These are phyloP conservation scores for Blastomussa wellsi DNA, from an alignment of 92 coral and sea anemone genomes.

Conservation along the genomic window DNA sequence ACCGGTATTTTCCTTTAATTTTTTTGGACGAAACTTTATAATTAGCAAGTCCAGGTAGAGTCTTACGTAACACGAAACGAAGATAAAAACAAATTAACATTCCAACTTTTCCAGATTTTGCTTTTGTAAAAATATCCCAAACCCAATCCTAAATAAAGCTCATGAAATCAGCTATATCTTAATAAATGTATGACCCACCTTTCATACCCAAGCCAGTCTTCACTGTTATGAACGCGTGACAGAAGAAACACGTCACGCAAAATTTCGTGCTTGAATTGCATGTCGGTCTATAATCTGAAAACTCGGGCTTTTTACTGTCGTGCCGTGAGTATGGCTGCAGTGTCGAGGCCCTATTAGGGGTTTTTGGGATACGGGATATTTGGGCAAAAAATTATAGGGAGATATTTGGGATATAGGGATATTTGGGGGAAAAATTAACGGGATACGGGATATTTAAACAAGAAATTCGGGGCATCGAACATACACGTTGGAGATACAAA, in stretches of 20 bases:
- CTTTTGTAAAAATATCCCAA: neutral
- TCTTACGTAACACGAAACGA: neutral
- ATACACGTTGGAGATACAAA: too few relatives aligned
- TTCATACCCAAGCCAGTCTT: neutral
- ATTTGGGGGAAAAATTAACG: too few relatives aligned
- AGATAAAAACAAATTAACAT: neutral
- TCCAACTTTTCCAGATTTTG: neutral
- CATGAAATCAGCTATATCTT: neutral
- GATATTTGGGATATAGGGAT: too few relatives aligned
- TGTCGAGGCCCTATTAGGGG: too few relatives aligned
- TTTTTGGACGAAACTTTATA: neutral
- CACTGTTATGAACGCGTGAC: neutral
- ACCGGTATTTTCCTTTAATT: neutral
- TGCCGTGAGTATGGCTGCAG: too few relatives aligned
- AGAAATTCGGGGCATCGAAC: too few relatives aligned
- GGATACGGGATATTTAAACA: too few relatives aligned
- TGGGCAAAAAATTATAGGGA: too few relatives aligned
- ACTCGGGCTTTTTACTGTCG: too few relatives aligned
- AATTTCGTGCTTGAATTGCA: neutral
- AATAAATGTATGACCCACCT: neutral
- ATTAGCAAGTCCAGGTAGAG: neutral
- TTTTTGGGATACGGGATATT: too few relatives aligned
- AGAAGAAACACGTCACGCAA: neutral
- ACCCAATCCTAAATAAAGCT: neutral
- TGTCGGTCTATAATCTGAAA: too few relatives aligned